Evolutionary conservation across 2,888 invertebrate species (phyloP), one percentile per base, ranked within the genome.

Genomic region (Ormyrus rosae): DNA sequence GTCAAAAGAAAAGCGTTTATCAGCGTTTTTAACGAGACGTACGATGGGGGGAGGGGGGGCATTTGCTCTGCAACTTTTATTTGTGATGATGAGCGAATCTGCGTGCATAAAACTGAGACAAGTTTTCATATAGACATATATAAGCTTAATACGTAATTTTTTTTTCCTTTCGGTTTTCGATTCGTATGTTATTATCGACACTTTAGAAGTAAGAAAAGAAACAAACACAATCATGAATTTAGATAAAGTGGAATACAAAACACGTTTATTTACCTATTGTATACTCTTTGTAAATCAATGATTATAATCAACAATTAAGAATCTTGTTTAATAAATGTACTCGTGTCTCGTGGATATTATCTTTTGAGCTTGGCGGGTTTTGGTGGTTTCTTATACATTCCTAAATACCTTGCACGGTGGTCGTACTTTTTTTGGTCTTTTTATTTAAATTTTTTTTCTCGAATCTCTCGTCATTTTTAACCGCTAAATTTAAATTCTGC

Each of bases 281-380:
- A 82, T 81, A 82, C 78, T 82, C 85, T 89, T 85, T 90, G 88
- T 90, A 89, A 87, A 90, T 89, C 87, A 85, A 90, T 86, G 82
- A 89, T 89, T 90, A 89, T 87, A 86, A 87, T 86, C 87, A 86
- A 88, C 88, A 87, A 88, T 88, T 84, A 88, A 89, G 87, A 89
- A 90, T 89, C 87, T 90, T 91, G 90, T 90, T 90, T 90, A 91
- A 91, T 91, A 91, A 90, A 91, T 89, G 89, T 88, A 88, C 86
- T 87, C 87, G 87, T 90, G 89, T 89, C 89, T 90, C 89, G 90
- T 90, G 90, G 90, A 89, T 87, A 90, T 90, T 90, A 75, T 81
- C 78, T 81, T 83, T 90, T 90, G 88, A 87, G 90, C 90, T 91
- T 91, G 88, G 88, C 86, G 90, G 90, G 90, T 89, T 82, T 83